Percentiles rank a stretch among this genome's conserved stretches.
These are phyloP conservation scores for Megamerina dolium DNA, from an alignment of 2,888 invertebrate genomes.

Conservation along the genomic window DNA sequence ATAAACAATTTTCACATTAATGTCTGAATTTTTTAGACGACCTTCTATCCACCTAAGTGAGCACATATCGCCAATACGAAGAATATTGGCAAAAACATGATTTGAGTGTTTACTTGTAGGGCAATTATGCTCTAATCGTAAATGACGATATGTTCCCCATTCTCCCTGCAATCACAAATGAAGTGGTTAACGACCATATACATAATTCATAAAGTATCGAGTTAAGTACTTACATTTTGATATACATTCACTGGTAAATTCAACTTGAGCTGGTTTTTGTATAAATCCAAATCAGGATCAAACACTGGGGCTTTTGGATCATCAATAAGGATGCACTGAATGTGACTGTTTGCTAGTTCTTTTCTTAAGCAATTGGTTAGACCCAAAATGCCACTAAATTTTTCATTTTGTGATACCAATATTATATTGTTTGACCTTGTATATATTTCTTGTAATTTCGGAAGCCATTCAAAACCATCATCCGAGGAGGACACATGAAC, in stretches of 20 bases:
- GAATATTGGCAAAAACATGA: constrained; percentile 72
- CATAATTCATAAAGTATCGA: not conserved
- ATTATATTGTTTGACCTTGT: constrained; percentile 48
- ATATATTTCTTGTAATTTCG: constrained; percentile 32
- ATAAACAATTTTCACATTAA: constrained; percentile 54
- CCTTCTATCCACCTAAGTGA: constrained; percentile 79
- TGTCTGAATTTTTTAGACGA: constrained; percentile 53
- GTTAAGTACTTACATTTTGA: constrained; percentile 51
- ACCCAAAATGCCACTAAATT: constrained; percentile 77
- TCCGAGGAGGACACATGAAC: constrained; percentile 36
- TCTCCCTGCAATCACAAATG: constrained; percentile 38
- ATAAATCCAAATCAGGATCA: constrained; percentile 59
- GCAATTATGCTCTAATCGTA: constrained; percentile 54
- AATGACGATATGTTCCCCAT: constrained; percentile 77
- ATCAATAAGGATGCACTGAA: constrained; percentile 60
- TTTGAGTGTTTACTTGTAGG: constrained; percentile 49
- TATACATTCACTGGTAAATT: constrained; percentile 77
- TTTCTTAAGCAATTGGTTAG: constrained; percentile 78
- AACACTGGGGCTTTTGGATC: constrained; percentile 62
- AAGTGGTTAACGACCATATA: too few species aligned
- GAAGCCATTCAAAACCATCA: constrained; percentile 38
- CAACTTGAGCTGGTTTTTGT: constrained; percentile 60
- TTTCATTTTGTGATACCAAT: constrained; percentile 62
- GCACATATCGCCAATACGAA: constrained; percentile 78
- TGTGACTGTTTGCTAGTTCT: constrained; percentile 67